Conservation (phyloP, 2,888 invertebrate species). For the Dyspetes luteomarginatus region DNA sequence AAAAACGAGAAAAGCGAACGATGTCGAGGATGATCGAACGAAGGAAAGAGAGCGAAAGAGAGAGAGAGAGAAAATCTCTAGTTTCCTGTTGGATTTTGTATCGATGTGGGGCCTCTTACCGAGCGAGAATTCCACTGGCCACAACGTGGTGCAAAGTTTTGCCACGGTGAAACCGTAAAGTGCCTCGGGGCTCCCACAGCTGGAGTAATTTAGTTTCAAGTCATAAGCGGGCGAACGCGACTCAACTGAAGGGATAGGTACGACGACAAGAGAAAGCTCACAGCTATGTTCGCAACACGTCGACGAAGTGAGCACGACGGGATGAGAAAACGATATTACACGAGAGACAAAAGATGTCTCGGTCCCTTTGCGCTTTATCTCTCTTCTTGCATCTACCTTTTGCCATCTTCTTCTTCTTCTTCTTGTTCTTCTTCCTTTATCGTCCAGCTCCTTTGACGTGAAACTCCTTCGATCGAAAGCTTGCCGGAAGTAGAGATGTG, state of each 20-base stretch:
- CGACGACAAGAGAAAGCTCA: conserved; percentile 41
- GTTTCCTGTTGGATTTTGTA: conserved; percentile 54
- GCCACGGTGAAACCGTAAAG: conserved; percentile 58
- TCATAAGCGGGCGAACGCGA: conserved; percentile 42
- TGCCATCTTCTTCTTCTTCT: conserved; percentile 3
- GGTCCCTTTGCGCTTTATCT: conserved; percentile 55
- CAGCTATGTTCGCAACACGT: conserved; percentile 33
- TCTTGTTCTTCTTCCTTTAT: neutral
- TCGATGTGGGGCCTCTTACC: conserved; percentile 43
- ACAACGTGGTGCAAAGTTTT: conserved; percentile 55
- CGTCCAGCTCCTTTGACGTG: neutral
- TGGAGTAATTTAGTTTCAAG: conserved; percentile 62
- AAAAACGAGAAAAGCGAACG: conserved; percentile 13
- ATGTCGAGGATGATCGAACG: neutral
- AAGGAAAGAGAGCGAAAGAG: neutral
- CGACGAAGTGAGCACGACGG: conserved; percentile 15
- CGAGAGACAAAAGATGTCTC: conserved; percentile 60
- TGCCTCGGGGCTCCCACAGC: conserved; percentile 43
- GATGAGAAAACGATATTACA: conserved; percentile 39
- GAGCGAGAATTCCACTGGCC: conserved; percentile 40
- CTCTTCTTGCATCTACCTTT: conserved; percentile 32
- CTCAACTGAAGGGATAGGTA: conserved; percentile 24
- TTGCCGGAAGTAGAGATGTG: neutral
- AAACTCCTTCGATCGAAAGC: conserved; percentile 43
- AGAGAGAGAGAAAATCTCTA: conserved; percentile 30